These are phyloP conservation scores for Physella acuta DNA, from an alignment of 1,140 invertebrate species.

Conservation along the genomic window DNA sequence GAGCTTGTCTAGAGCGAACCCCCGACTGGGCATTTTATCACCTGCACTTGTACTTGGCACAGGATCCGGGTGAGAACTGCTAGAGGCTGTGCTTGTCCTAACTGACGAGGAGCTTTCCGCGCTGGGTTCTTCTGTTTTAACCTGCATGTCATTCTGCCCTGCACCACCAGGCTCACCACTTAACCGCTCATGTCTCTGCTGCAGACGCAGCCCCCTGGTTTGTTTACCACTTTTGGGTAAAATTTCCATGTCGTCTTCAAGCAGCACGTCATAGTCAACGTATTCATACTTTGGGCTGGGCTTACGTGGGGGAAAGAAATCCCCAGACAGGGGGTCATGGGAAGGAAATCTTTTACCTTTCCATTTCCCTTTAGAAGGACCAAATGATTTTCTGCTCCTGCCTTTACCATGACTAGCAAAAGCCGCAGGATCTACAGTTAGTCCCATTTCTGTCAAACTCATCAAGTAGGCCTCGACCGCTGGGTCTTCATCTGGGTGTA, in stretches of 20 bases:
- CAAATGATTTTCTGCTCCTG: not conserved
- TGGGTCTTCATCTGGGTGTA: not conserved
- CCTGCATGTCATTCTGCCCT: too few relatives aligned
- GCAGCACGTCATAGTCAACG: slow-evolving; percentile 2
- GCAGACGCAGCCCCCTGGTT: slow-evolving; percentile 8
- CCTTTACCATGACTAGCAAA: not conserved
- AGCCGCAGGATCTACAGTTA: slow-evolving; percentile 14
- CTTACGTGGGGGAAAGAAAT: not conserved
- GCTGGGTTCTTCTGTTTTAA: too few relatives aligned
- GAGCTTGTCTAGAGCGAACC: too few relatives aligned
- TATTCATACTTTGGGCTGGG: slow-evolving; percentile 14
- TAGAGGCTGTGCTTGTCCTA: too few relatives aligned
- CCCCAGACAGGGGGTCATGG: not conserved
- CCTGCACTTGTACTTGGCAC: too few relatives aligned
- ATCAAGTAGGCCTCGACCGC: slow-evolving; percentile 12
- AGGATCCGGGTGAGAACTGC: too few relatives aligned
- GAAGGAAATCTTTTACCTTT: not conserved
- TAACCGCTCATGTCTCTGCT: slow-evolving; percentile 7
- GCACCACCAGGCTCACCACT: too few relatives aligned
- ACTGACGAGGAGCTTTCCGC: too few relatives aligned
- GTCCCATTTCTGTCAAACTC: slow-evolving; percentile 11
- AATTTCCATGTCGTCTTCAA: not conserved
- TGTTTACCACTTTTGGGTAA: slow-evolving; percentile 11
- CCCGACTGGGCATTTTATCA: too few relatives aligned
- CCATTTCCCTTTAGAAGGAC: not conserved